Evolutionary conservation across 2,888 invertebrate species (phyloP).

Genomic region (Spatulosminthurus flaviceps): DNA sequence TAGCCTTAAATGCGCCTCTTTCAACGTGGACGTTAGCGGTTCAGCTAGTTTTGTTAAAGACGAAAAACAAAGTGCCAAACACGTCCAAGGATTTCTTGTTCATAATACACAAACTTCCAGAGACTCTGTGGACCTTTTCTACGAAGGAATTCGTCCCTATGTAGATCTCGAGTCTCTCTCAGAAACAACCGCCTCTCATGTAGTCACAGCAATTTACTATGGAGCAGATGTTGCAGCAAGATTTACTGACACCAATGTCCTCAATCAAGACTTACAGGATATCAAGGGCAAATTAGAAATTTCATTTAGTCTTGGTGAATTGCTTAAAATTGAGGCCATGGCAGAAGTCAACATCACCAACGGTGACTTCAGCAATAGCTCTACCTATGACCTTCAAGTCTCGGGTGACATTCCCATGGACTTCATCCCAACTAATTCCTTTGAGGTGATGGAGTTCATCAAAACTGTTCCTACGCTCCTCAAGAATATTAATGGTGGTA

Average conservation of each 20-base stretch:
- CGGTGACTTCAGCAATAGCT: slow-evolving; percentile 10
- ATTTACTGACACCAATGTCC: slow-evolving; percentile 2
- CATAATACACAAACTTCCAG: background rate
- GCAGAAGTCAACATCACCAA: slow-evolving; percentile 13
- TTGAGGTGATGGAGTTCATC: slow-evolving; percentile 10
- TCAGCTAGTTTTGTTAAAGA: slow-evolving; percentile 5
- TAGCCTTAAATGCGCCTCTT: background rate
- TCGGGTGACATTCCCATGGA: background rate
- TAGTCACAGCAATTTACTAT: slow-evolving; percentile 3
- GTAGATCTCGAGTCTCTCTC: background rate
- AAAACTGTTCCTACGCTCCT: background rate
- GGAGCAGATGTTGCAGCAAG: background rate
- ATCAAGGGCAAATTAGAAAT: background rate
- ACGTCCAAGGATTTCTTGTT: background rate
- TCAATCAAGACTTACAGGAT: background rate
- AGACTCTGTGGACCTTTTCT: slow-evolving; percentile 16
- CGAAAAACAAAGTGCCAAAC: background rate
- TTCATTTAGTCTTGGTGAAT: background rate
- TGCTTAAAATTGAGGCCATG: background rate
- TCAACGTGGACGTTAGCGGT: background rate
- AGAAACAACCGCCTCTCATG: slow-evolving; percentile 4
- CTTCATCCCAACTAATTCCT: background rate
- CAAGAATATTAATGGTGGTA: background rate
- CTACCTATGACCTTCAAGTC: background rate
- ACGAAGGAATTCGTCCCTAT: slow-evolving; percentile 8